A percentile compares a stretch with the other conserved stretches of the same genome.
These are phyloP conservation scores for Caenorhabditis uteleia DNA, from an alignment of 2,888 invertebrate genomes.

Conservation along the genomic window DNA sequence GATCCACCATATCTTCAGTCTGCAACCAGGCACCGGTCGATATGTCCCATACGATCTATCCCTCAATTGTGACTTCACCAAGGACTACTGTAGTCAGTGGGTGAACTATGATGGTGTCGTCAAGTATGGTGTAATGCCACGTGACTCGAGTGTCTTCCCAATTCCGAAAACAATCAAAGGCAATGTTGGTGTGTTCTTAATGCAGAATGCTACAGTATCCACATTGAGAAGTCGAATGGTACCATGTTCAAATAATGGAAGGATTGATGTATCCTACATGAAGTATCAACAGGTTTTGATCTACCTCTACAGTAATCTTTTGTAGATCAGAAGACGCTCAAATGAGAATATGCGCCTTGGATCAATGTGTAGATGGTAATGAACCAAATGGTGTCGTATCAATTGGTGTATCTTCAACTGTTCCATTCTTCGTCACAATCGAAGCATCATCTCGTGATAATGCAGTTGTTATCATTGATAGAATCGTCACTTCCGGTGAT, in stretches of 20 bases:
- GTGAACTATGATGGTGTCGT: slow-evolving; percentile 55
- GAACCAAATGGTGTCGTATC: slow-evolving; percentile 33
- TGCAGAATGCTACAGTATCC: slow-evolving; percentile 36
- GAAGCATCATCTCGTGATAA: slow-evolving; percentile 44
- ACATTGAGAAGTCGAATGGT: slow-evolving; percentile 45
- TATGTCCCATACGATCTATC: slow-evolving; percentile 44
- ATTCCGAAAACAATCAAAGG: slow-evolving; percentile 45
- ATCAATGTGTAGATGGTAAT: slow-evolving; percentile 47
- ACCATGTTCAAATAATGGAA: slow-evolving; percentile 47
- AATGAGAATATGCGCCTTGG: slow-evolving; percentile 49
- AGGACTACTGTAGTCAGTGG: slow-evolving; percentile 67
- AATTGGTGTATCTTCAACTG: slow-evolving; percentile 41
- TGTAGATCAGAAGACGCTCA: slow-evolving; percentile 50
- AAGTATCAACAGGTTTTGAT: slow-evolving; percentile 29
- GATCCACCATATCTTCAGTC: slow-evolving; percentile 47
- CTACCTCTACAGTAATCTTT: not conserved
- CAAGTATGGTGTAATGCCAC: slow-evolving; percentile 52
- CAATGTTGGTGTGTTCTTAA: slow-evolving; percentile 49
- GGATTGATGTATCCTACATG: slow-evolving; percentile 45
- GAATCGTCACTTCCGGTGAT: slow-evolving; percentile 51
- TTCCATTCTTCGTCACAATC: slow-evolving; percentile 46
- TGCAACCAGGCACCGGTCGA: slow-evolving; percentile 52
- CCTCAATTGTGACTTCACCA: slow-evolving; percentile 62
- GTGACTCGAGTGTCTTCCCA: slow-evolving; percentile 46
- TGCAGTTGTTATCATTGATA: slow-evolving; percentile 54